Evolutionary conservation across 2,797 vertebrate genomes (phyloP).

Genomic region (Tragelaphus oryx): DNA sequence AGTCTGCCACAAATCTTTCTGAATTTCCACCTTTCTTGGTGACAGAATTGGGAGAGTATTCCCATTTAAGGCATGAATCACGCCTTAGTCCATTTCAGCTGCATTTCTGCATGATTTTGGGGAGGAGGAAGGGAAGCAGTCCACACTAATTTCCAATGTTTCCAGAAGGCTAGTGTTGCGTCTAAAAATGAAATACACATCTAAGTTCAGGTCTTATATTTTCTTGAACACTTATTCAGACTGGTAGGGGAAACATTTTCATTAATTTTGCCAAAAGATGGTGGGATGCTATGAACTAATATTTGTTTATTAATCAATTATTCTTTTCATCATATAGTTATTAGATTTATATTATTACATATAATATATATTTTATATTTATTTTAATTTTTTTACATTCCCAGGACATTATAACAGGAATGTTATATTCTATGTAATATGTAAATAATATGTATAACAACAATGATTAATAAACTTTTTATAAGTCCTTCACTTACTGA

Average conservation of each 20-base stretch:
- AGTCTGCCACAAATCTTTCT: neutral
- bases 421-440: neutral
- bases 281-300: neutral
- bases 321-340: neutral
- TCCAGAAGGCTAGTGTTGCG: neutral
- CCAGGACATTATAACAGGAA: neutral
- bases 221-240: constrained; percentile 18
- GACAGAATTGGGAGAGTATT: neutral
- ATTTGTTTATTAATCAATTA: neutral
- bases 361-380: neutral
- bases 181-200: neutral
- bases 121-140: neutral
- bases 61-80: neutral
- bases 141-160: neutral
- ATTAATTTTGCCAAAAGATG: constrained; percentile 15
- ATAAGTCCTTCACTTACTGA: neutral
- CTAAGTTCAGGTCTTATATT: neutral
- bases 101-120: neutral
- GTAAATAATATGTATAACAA: neutral
- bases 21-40: neutral
- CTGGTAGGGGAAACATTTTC: neutral
- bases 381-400: neutral
- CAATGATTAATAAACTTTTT: neutral
- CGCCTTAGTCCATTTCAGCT: neutral
- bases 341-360: neutral